A percentile compares a stretch with the other conserved stretches of the same genome.
Conservation (phyloP, 2,888 invertebrate genomes). For the Eustalomyia histrio region DNA sequence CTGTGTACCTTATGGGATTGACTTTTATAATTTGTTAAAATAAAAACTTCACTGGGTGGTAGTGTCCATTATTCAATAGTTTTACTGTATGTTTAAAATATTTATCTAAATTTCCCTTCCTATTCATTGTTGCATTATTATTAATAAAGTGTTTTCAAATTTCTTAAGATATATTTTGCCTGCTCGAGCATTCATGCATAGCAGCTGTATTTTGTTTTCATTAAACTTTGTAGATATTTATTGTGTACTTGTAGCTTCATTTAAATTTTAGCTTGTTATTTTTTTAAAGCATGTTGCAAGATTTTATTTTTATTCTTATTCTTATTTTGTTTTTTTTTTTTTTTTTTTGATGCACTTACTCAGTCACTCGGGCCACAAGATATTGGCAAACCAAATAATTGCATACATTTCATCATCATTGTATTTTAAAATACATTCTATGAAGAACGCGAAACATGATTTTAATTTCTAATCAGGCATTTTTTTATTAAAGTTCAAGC, state of each 20-base stretch:
- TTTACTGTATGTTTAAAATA: background rate
- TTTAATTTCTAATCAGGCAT: conserved; percentile 62
- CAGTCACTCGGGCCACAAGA: conserved; percentile 4
- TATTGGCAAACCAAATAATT: conserved; percentile 51
- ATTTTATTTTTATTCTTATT: background rate
- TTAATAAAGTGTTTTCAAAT: conserved; percentile 3
- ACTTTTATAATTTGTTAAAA: too few species aligned
- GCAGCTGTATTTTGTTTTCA: conserved; percentile 52
- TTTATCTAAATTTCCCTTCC: conserved; percentile 14
- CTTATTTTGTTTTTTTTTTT: too few species aligned
- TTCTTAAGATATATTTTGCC: background rate
- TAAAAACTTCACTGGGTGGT: too few species aligned
- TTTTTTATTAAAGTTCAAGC: conserved; percentile 59
- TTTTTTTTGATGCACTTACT: background rate
- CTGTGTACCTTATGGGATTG: too few species aligned
- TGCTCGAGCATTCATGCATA: conserved; percentile 22
- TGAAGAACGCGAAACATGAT: conserved; percentile 46
- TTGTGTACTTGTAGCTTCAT: background rate
- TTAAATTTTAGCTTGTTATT: conserved; percentile 37
- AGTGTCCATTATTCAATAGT: too few species aligned
- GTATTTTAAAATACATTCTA: conserved; percentile 5
- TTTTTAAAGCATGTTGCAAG: conserved; percentile 26
- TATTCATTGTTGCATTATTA: background rate
- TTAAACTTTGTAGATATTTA: conserved; percentile 17
- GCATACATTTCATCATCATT: conserved; percentile 49